A percentile compares a stretch with the other conserved stretches of the same genome.
These are phyloP conservation scores for Drosophila dunni DNA, from an alignment of 1,140 invertebrate genomes.

Conservation along the genomic window DNA sequence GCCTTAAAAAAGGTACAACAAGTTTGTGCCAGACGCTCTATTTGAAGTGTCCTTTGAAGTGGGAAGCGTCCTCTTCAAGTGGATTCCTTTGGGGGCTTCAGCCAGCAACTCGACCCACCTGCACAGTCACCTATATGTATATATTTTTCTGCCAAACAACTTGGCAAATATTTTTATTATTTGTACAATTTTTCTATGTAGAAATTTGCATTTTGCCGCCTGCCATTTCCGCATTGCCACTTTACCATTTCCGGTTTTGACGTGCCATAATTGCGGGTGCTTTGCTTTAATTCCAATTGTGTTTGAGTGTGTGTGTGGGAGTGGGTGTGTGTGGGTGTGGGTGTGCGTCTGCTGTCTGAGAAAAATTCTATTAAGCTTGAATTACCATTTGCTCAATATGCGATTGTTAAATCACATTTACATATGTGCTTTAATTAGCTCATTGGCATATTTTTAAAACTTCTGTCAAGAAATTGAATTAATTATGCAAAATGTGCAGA, in stretches of 20 bases:
- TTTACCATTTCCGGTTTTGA: constrained; percentile 78
- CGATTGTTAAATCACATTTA: constrained; percentile 10
- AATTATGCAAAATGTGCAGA: too few relatives aligned
- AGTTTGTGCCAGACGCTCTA: constrained; percentile 65
- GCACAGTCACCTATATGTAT: constrained; percentile 33
- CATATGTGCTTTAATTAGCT: constrained; percentile 17
- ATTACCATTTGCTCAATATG: constrained; percentile 49
- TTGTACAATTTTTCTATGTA: constrained; percentile 72
- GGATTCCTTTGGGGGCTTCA: constrained; percentile 46
- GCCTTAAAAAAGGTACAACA: constrained; percentile 20
- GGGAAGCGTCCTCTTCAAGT: constrained; percentile 59
- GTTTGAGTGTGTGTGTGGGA: neutral
- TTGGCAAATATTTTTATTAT: constrained; percentile 76
- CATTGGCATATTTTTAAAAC: neutral
- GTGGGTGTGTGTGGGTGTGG: neutral
- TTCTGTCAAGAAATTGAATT: neutral
- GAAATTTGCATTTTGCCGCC: constrained; percentile 70
- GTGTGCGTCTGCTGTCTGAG: neutral
- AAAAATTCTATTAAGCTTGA: constrained; percentile 50
- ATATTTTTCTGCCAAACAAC: constrained; percentile 10
- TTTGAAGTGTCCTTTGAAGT: constrained; percentile 58
- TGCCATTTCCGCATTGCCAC: constrained; percentile 74
- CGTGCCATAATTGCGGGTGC: constrained; percentile 64
- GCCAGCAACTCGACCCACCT: constrained; percentile 59
- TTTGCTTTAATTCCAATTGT: constrained; percentile 17